Evolutionary conservation across 2,888 invertebrate species (phyloP).

Genomic region (Leucophora obtusa): DNA sequence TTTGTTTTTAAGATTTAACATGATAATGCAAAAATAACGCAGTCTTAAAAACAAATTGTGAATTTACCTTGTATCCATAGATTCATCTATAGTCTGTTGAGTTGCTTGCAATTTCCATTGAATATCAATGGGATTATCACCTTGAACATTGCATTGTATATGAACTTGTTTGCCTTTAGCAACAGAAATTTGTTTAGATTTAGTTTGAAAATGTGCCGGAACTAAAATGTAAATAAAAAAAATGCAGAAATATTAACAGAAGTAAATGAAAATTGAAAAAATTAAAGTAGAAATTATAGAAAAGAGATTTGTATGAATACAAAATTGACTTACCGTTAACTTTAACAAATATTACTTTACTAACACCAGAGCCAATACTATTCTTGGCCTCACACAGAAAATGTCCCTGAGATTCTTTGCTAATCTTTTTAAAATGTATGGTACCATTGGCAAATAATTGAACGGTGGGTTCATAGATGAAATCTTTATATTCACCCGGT

Average conservation of each 20-base stretch:
- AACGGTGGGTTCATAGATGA: constrained; percentile 88
- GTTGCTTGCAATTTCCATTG: constrained; percentile 86
- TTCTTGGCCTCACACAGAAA: constrained; percentile 96
- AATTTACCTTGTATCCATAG: constrained; percentile 84
- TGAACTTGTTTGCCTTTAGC: constrained; percentile 90
- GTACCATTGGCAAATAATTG: constrained; percentile 90
- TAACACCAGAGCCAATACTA: constrained; percentile 92
- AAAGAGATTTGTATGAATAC: background rate
- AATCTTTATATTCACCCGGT: constrained; percentile 90
- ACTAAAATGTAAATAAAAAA: constrained; percentile 78
- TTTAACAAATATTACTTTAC: constrained; percentile 93
- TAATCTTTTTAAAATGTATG: constrained; percentile 88
- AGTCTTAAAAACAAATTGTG: background rate
- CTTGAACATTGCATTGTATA: constrained; percentile 91
- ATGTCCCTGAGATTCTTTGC: constrained; percentile 92
- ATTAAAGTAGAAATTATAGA: background rate
- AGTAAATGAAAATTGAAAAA: background rate
- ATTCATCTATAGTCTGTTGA: constrained; percentile 86
- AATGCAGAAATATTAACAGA: background rate
- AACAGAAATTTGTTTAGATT: constrained; percentile 89
- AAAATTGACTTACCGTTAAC: constrained; percentile 87
- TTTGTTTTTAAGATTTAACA: background rate
- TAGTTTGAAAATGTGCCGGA: constrained; percentile 91
- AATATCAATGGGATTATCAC: constrained; percentile 92
- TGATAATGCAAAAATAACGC: background rate